These are phyloP conservation scores for Galaxias olidus DNA, from an alignment of 2,797 vertebrate species.

Conservation along the genomic window DNA sequence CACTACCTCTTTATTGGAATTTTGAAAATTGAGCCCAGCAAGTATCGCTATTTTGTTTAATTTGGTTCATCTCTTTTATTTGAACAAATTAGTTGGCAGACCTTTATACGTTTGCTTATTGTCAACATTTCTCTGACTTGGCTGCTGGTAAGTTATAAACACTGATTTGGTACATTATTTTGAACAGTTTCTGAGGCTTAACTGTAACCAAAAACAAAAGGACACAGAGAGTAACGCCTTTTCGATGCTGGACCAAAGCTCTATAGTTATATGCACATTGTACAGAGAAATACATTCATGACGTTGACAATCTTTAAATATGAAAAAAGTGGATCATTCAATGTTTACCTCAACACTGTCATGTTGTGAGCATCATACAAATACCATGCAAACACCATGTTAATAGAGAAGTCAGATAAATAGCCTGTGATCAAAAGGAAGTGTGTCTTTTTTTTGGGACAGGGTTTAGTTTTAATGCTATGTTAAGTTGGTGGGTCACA, in stretches of 20 bases:
- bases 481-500: slow-evolving; percentile 82
- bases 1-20: slow-evolving; percentile 13
- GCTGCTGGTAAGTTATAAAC: slow-evolving; percentile 33
- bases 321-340: slow-evolving; percentile 82
- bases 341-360: slow-evolving; percentile 92
- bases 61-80: too few species aligned
- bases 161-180: neutral
- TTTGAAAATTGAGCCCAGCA: slow-evolving; percentile 21
- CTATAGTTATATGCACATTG: slow-evolving; percentile 99
- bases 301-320: slow-evolving; percentile 98
- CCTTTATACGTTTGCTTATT: slow-evolving; percentile 29
- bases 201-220: slow-evolving; percentile 93
- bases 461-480: slow-evolving; percentile 63
- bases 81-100: neutral
- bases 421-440: slow-evolving; percentile 61
- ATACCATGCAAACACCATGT: slow-evolving; percentile 61
- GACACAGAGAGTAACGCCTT: slow-evolving; percentile 77
- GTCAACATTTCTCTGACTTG: slow-evolving; percentile 19
- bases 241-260: slow-evolving; percentile 99
- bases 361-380: slow-evolving; percentile 73
- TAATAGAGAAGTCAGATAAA: slow-evolving; percentile 54
- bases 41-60: slow-evolving; percentile 8
- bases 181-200: slow-evolving; percentile 82
- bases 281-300: slow-evolving; percentile 95
- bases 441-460: slow-evolving; percentile 53